phyloP scores from a whole-genome alignment of 2,113 vertebrate species.

The Thamnophis sirtalis region DNA sequence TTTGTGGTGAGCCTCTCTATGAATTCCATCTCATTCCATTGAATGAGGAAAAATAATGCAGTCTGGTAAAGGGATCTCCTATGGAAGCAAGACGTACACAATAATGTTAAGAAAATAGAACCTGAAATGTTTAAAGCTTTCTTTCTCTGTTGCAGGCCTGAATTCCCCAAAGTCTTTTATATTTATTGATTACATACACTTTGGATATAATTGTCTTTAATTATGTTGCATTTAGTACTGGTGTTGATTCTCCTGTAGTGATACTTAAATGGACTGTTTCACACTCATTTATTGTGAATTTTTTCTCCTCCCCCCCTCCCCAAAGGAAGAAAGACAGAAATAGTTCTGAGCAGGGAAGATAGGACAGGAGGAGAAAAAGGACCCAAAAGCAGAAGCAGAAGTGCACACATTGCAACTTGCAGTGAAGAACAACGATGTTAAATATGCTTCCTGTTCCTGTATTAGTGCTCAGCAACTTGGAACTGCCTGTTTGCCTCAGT shows the following conservation, averaged over 20 bases:
- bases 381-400: constrained; percentile 67
- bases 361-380: constrained; percentile 28
- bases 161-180: background rate
- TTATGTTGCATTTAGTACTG: background rate
- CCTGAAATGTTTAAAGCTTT: background rate
- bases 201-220: background rate
- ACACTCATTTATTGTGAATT: background rate
- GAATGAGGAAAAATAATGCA: background rate
- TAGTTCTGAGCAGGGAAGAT: constrained; percentile 2
- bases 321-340: constrained; percentile 1
- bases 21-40: background rate
- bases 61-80: background rate
- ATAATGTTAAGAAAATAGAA: background rate
- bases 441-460: constrained; percentile 59
- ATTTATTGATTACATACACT: background rate
- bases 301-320: background rate
- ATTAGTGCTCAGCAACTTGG: background rate
- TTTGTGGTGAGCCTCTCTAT: background rate
- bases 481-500: background rate
- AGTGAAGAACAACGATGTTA: constrained; percentile 46
- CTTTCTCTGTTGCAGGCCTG: background rate
- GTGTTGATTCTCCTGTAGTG: background rate
- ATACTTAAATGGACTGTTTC: background rate
- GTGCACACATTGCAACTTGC: constrained; percentile 58
- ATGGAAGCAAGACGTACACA: background rate